Percentiles rank a stretch among this genome's conserved stretches.
Evolutionary conservation across 1,140 invertebrate species (phyloP).

Genomic region (Episyrphus balteatus): DNA sequence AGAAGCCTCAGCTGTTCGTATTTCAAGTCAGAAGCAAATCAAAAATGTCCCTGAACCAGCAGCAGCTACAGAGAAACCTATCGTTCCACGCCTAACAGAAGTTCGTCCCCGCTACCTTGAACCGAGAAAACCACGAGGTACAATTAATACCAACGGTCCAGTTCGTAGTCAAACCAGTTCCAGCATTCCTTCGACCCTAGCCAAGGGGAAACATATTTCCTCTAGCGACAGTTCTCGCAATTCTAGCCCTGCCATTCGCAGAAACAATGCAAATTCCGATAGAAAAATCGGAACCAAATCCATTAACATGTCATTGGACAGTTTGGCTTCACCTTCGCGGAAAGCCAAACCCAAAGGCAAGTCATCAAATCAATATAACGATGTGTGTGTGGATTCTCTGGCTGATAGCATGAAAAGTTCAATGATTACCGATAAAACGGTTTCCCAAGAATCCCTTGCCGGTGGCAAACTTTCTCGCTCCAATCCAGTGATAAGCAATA

Average conservation of each 20-base stretch:
- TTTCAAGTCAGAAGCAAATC: constrained; percentile 8
- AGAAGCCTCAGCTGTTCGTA: constrained; percentile 20
- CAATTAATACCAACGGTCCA: constrained; percentile 30
- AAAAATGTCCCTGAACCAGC: constrained; percentile 8
- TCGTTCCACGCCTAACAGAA: constrained; percentile 19
- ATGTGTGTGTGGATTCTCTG: constrained; percentile 42
- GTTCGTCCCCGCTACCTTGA: constrained; percentile 48
- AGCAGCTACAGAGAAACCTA: constrained; percentile 9
- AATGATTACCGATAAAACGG: constrained; percentile 33
- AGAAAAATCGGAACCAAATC: constrained; percentile 36
- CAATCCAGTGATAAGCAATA: constrained; percentile 5
- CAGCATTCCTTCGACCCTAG: constrained; percentile 37
- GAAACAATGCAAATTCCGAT: constrained; percentile 24
- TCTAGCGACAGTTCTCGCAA: constrained; percentile 44
- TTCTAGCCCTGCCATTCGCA: constrained; percentile 53
- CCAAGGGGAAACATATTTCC: constrained; percentile 29
- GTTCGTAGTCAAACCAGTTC: constrained; percentile 43
- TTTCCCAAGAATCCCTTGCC: constrained; percentile 32
- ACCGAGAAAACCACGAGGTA: constrained; percentile 35
- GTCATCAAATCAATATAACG: constrained; percentile 30
- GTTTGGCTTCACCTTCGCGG: constrained; percentile 37
- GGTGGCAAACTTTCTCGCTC: constrained; percentile 11
- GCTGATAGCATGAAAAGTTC: constrained; percentile 40
- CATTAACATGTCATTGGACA: constrained; percentile 42
- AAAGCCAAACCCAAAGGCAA: constrained; percentile 14